Evolutionary conservation across 2,888 invertebrate genomes (phyloP).

Genomic region (Rotaria socialis): DNA sequence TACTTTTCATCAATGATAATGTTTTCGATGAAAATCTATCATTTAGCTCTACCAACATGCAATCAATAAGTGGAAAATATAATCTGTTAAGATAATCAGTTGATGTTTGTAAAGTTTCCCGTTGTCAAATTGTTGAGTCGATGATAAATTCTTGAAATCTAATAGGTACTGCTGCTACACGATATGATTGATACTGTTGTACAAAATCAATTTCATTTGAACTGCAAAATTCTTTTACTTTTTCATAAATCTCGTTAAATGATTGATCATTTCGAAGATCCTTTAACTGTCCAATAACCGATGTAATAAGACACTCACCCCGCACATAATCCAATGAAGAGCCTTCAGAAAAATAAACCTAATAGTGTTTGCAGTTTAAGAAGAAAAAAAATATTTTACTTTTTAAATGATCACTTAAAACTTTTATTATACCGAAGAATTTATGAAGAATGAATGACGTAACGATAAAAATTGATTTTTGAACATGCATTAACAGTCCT

Average conservation of each 20-base stretch:
- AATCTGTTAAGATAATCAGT: not conserved
- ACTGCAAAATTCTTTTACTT: not conserved
- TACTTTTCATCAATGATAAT: too few relatives aligned
- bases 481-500: not conserved
- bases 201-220: not conserved
- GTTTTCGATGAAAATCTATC: too few relatives aligned
- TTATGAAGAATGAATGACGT: not conserved
- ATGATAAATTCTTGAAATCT: not conserved
- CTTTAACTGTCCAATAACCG: not conserved
- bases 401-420: conserved; percentile 3
- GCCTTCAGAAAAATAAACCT: not conserved
- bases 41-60: not conserved
- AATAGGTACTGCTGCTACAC: not conserved
- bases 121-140: not conserved
- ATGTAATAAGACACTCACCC: not conserved
- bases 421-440: not conserved
- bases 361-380: not conserved
- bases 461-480: not conserved
- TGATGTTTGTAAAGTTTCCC: not conserved
- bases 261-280: not conserved
- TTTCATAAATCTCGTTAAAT: not conserved
- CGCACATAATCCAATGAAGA: not conserved
- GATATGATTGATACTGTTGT: not conserved
- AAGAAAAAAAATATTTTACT: not conserved
- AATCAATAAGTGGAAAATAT: not conserved